A percentile compares a stretch with the other conserved stretches of the same genome.
These are phyloP conservation scores for Heterodera schachtii DNA, from an alignment of 1,140 invertebrate species.

Conservation along the genomic window DNA sequence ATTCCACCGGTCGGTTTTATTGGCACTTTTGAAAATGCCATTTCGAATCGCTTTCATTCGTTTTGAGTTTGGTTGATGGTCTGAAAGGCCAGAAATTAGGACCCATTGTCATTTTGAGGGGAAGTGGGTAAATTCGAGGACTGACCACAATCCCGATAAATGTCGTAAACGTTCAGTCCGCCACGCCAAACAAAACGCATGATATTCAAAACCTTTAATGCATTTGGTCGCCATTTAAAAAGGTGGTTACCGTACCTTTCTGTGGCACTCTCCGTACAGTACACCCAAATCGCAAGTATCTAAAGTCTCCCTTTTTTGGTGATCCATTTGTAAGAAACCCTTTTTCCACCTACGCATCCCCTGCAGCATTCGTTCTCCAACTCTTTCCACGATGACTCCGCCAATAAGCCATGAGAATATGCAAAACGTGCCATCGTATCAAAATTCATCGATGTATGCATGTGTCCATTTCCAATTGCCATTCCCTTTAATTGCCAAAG, in stretches of 20 bases:
- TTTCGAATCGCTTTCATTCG: not conserved
- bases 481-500: conserved; percentile 24
- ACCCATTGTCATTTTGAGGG: too few species aligned
- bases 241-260: not conserved
- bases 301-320: not conserved
- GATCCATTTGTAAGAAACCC: not conserved
- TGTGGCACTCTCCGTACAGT: not conserved
- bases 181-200: not conserved
- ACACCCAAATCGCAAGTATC: not conserved
- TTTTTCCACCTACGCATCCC: not conserved
- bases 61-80: not conserved
- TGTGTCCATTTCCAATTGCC: conserved; percentile 29
- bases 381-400: conserved; percentile 54
- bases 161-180: conserved; percentile 15
- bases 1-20: not conserved
- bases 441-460: conserved; percentile 45
- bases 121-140: too few species aligned
- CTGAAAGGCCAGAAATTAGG: not conserved
- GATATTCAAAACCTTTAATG: not conserved
- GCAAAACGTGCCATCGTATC: conserved; percentile 47
- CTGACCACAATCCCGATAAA: conserved; percentile 23
- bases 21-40: not conserved
- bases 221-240: too few species aligned
- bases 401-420: conserved; percentile 57
- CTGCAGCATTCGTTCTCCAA: conserved; percentile 54